Evolutionary conservation across 1,140 invertebrate genomes (phyloP).

Genomic region (Lycorma delicatula): DNA sequence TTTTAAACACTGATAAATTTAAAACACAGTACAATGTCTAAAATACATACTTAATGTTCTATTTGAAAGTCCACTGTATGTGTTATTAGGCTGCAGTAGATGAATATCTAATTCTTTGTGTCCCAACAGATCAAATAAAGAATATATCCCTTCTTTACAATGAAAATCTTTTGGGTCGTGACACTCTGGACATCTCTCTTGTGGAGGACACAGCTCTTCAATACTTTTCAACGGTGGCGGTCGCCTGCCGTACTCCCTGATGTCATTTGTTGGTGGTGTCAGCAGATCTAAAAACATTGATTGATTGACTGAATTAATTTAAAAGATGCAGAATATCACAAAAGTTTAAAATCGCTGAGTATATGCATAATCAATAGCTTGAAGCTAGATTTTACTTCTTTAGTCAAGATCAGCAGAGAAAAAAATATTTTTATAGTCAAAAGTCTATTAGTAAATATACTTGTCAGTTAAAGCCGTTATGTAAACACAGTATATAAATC

Average conservation of each 20-base stretch:
- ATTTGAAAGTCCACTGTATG: slow-evolving; percentile 47
- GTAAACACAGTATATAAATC: too few relatives aligned
- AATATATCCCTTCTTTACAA: slow-evolving; percentile 49
- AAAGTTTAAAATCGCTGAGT: not conserved
- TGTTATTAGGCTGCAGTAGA: slow-evolving; percentile 44
- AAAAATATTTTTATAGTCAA: too few relatives aligned
- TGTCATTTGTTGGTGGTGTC: slow-evolving; percentile 17
- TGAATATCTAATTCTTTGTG: slow-evolving; percentile 44
- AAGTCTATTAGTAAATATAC: too few relatives aligned
- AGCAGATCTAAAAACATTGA: not conserved
- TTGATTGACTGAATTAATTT: too few relatives aligned
- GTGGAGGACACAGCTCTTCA: slow-evolving; percentile 54
- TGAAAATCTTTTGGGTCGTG: slow-evolving; percentile 41
- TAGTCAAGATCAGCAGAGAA: too few relatives aligned
- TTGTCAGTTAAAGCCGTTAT: too few relatives aligned
- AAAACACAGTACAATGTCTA: not conserved
- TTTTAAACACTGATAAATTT: not conserved
- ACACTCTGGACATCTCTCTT: slow-evolving; percentile 46
- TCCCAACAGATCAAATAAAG: slow-evolving; percentile 43
- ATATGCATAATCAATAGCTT: not conserved
- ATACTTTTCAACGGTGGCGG: slow-evolving; percentile 33
- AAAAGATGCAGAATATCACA: too few relatives aligned
- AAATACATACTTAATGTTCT: slow-evolving; percentile 44
- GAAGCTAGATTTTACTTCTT: not conserved
- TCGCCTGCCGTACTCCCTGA: slow-evolving; percentile 32